Evolutionary conservation across 2,797 vertebrate species (phyloP).

Genomic region (Rallus crepitans): DNA sequence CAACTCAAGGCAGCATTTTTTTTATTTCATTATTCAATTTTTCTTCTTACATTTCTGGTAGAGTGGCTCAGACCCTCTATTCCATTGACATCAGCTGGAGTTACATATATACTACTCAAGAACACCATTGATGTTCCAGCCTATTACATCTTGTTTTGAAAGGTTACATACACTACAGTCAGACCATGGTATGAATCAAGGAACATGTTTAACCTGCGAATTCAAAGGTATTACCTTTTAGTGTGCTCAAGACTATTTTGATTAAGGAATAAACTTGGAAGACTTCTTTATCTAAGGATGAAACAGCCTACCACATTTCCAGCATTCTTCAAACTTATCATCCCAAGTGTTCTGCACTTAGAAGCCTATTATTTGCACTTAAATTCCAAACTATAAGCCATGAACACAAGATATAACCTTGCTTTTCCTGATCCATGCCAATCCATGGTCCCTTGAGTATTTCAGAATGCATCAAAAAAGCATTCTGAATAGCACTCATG

Average conservation of each 20-base stretch:
- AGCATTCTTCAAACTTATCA: background rate
- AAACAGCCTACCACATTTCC: background rate
- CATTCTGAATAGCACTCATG: background rate
- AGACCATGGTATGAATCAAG: background rate
- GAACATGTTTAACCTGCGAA: background rate
- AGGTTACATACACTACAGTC: background rate
- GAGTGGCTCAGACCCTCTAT: background rate
- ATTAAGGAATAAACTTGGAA: too few relatives aligned
- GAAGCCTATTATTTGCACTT: background rate
- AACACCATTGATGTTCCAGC: background rate
- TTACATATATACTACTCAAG: background rate
- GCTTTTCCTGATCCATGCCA: background rate
- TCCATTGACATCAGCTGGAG: background rate
- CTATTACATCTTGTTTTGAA: constrained; percentile 26
- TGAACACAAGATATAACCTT: background rate
- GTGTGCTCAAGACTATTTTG: background rate
- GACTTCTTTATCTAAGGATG: too few relatives aligned
- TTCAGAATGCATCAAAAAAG: background rate
- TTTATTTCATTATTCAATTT: constrained; percentile 31
- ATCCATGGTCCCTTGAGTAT: background rate
- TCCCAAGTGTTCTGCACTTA: background rate
- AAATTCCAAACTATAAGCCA: background rate
- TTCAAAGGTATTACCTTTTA: background rate
- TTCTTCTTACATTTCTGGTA: background rate
- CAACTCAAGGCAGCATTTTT: background rate